Base-by-base conservation (phyloP, 2,888 invertebrate species). In the Folsomia candida region DNA sequence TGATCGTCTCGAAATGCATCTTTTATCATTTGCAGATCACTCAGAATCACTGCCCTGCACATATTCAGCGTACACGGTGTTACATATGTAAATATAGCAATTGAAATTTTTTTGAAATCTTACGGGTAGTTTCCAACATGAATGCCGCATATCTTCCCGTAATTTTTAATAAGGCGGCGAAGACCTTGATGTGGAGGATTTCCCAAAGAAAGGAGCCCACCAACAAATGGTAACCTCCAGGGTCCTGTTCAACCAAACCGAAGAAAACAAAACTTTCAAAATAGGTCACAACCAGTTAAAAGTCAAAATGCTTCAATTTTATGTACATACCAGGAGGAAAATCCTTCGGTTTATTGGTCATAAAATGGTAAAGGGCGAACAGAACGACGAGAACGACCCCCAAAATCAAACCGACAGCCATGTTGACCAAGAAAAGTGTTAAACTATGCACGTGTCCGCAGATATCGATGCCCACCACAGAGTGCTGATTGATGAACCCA, bases 51-150 rank as follows among this genome's bases (percentile, higher is more conserved):
- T 2, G 67, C 73, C 2, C 72, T 72, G 11, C 3, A 28, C 20
- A 4, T 4, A 29, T 29, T 62, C 27, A 27, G 18, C 27, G 20
- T 29, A 57, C 6, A 11, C 6, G 14, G 9, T 57, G 11, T n/a
- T 6, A 57, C 6, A 11, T 47, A 47, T n/a, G 57, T 6, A 11
- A n/a, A 6, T 6, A 57, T 6, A 11, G 22, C 6, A 57, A 57
- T 57, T 57, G 14, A 27, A 18, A 2, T 1, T 18, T 47, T 4
- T 14, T 18, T 18, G 20, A 51, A 20, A 69, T 20, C 62, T 3
- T 65, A 71, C 72, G 72, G 72, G 58, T 72, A 72, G 58, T 69
- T 69, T 47, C 72, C 72, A 69, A 68, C 68, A 59, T 69, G 69
- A 25, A 72, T 61, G 3, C 72, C 69, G 27, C 57, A 69, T 4